These are phyloP conservation scores for Piaya cayana DNA, from an alignment of 2,113 vertebrate genomes.

Conservation along the genomic window DNA sequence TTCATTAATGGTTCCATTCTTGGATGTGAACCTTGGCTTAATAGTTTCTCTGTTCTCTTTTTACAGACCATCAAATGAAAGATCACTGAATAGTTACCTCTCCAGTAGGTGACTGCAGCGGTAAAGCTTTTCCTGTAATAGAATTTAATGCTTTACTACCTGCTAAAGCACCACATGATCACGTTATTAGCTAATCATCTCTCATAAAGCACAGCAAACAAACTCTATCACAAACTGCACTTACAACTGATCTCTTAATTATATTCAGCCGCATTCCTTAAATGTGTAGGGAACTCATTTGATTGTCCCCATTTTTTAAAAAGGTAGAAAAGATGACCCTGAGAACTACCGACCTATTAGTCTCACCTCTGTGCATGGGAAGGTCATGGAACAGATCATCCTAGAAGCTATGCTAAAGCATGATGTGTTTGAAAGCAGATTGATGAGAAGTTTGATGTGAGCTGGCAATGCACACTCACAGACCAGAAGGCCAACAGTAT, in stretches of 20 bases:
- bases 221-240: constrained; percentile 10
- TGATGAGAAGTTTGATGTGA: no score
- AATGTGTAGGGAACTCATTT: constrained; percentile 60
- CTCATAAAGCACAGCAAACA: constrained; percentile 23
- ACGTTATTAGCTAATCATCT: constrained; percentile 21
- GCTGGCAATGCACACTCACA: no score
- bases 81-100: constrained; percentile 10
- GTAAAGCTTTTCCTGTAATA: constrained; percentile 17
- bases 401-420: no score
- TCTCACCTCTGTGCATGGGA: no score
- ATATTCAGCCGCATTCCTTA: constrained; percentile 46
- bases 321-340: no score
- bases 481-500: no score
- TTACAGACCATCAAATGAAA: constrained; percentile 55
- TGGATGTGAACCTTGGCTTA: constrained; percentile 2
- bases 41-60: constrained; percentile 49
- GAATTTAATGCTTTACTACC: not conserved
- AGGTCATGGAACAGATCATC: no score
- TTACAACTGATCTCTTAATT: constrained; percentile 66
- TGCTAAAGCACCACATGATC: constrained; percentile 20
- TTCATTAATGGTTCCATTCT: constrained; percentile 29
- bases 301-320: not conserved
- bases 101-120: not conserved
- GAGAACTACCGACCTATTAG: no score
- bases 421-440: no score